Percentiles rank a stretch among this genome's conserved stretches.
Evolutionary conservation across 2,888 invertebrate species (phyloP).

Genomic region (Drosophila mettleri): DNA sequence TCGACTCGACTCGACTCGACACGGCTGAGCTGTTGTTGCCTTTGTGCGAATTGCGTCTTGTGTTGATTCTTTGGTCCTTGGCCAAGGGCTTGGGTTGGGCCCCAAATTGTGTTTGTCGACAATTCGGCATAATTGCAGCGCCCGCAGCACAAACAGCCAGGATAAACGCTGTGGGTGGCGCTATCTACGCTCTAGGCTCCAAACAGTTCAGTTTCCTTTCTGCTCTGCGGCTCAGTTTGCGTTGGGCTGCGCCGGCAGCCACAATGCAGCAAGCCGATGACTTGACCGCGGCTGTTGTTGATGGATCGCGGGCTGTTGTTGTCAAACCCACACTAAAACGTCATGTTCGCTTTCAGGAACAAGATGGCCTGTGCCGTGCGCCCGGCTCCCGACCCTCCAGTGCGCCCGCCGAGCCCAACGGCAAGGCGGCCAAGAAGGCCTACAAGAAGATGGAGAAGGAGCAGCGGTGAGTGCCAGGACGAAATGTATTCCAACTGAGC

Average conservation of each 20-base stretch:
- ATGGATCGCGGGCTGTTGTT: constrained; percentile 1
- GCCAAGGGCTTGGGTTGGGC: constrained; percentile 10
- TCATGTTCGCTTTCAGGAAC: constrained; percentile 82
- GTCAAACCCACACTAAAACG: constrained; percentile 56
- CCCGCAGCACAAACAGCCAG: constrained; percentile 23
- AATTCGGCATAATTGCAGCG: constrained; percentile 77
- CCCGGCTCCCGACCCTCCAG: constrained; percentile 84
- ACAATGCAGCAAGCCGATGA: constrained; percentile 57
- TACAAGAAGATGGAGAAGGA: constrained; percentile 85
- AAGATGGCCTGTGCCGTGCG: constrained; percentile 79
- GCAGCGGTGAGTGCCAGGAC: constrained; percentile 74
- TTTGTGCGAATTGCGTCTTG: constrained; percentile 48
- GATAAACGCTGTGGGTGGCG: constrained; percentile 35
- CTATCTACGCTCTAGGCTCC: background rate
- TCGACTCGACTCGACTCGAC: constrained; percentile 49
- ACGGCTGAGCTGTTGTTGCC: constrained; percentile 31
- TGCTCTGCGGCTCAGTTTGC: constrained; percentile 42
- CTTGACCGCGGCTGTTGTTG: constrained; percentile 4
- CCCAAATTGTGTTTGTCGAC: constrained; percentile 75
- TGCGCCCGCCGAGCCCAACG: constrained; percentile 84
- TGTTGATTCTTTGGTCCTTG: constrained; percentile 39
- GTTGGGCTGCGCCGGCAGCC: constrained; percentile 42
- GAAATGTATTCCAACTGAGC: background rate
- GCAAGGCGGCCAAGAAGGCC: constrained; percentile 84
- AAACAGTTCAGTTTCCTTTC: no score